Percentiles rank a stretch among this genome's conserved stretches.
These are phyloP conservation scores for Theretra japonica DNA, from an alignment of 2,888 invertebrate species.

Conservation along the genomic window DNA sequence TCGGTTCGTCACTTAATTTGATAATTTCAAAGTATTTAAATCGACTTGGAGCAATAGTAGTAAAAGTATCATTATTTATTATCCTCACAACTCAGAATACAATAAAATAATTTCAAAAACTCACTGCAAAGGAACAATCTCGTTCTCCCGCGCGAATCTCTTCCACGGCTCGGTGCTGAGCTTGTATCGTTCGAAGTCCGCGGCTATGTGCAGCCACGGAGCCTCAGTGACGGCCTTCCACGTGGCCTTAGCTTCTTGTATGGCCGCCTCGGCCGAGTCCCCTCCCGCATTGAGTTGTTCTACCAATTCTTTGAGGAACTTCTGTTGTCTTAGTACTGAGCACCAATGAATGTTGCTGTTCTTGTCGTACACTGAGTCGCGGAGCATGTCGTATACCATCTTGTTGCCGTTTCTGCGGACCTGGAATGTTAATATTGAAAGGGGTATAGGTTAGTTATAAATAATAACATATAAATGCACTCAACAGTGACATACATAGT, in stretches of 20 bases:
- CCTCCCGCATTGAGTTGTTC: slow-evolving; percentile 83
- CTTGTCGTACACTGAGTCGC: slow-evolving; percentile 70
- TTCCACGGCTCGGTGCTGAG: slow-evolving; percentile 84
- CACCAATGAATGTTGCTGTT: slow-evolving; percentile 90
- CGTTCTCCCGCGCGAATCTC: slow-evolving; percentile 63
- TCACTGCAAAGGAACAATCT: slow-evolving; percentile 58
- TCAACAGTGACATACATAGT: too few species aligned
- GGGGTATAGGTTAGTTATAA: neutral
- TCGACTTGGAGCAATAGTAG: too few species aligned
- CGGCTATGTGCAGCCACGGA: slow-evolving; percentile 89
- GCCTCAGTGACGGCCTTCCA: slow-evolving; percentile 84
- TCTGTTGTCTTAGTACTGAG: slow-evolving; percentile 90
- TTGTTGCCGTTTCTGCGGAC: slow-evolving; percentile 86
- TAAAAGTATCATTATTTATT: too few species aligned
- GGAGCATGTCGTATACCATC: slow-evolving; percentile 82
- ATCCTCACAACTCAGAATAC: too few species aligned
- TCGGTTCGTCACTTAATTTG: too few species aligned
- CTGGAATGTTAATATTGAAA: slow-evolving; percentile 44
- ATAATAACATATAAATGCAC: neutral
- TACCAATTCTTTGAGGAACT: slow-evolving; percentile 89
- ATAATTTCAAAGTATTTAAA: too few species aligned
- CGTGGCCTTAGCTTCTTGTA: slow-evolving; percentile 83
- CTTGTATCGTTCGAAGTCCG: slow-evolving; percentile 87
- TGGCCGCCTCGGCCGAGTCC: slow-evolving; percentile 73
- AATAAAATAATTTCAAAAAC: too few species aligned